These are phyloP conservation scores for Amiota mariae DNA, from an alignment of 2,888 invertebrate genomes.

Conservation along the genomic window DNA sequence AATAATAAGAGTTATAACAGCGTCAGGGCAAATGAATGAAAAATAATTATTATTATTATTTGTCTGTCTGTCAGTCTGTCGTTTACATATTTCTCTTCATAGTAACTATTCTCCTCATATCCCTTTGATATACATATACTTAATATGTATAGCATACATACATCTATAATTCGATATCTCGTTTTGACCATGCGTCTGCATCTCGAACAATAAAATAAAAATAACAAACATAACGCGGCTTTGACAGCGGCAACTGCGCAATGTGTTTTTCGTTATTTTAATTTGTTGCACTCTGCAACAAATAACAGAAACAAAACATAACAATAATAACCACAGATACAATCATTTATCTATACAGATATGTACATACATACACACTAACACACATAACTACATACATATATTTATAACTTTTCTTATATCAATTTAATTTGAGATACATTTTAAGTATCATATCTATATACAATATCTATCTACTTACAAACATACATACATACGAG, in stretches of 20 bases:
- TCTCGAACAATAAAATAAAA: not conserved
- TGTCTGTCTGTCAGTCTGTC: not conserved
- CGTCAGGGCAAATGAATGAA: conserved; percentile 26
- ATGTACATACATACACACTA: conserved; percentile 11
- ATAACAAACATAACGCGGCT: too few species aligned
- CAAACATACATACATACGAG: too few species aligned
- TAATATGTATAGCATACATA: too few species aligned
- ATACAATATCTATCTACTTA: too few species aligned
- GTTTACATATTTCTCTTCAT: too few species aligned
- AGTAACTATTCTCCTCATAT: too few species aligned
- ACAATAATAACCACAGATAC: conserved; percentile 6
- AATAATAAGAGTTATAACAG: conserved; percentile 22
- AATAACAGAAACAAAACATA: conserved; percentile 3
- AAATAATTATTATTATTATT: conserved; percentile 28
- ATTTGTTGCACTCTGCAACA: conserved; percentile 6
- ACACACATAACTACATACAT: too few species aligned
- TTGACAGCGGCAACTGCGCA: conserved; percentile 1
- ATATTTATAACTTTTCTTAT: too few species aligned
- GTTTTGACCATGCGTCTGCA: not conserved
- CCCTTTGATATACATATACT: too few species aligned
- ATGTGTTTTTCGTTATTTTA: conserved; percentile 13
- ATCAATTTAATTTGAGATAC: too few species aligned
- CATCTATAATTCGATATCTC: too few species aligned
- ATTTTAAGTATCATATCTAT: too few species aligned
- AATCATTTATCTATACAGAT: not conserved